Evolutionary conservation across 2,113 vertebrate species (phyloP).

Genomic region (Megalops atlanticus): DNA sequence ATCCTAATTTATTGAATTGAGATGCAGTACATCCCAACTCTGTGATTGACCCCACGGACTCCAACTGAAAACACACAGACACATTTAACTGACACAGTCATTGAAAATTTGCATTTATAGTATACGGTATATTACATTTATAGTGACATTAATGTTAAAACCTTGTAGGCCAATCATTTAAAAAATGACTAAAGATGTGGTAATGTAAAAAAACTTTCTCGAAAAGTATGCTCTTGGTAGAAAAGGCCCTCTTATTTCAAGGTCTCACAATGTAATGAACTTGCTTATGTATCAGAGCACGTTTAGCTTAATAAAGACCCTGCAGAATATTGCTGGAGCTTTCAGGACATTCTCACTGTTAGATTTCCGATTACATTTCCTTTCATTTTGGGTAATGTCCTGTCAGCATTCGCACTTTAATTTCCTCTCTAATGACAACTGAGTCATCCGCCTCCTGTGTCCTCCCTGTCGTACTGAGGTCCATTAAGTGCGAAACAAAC

Average conservation of each 20-base stretch:
- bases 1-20: no score
- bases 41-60: no score
- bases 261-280: constrained; percentile 26
- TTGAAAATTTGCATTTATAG: no score
- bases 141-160: no score
- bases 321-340: constrained; percentile 21
- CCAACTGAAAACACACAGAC: no score
- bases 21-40: no score
- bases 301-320: constrained; percentile 36
- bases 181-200: no score
- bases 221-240: neutral
- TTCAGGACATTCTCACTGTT: constrained; percentile 29
- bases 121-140: no score
- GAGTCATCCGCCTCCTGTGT: constrained; percentile 18
- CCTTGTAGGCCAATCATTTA: no score
- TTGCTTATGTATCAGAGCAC: constrained; percentile 30
- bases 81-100: no score
- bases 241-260: constrained; percentile 4
- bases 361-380: constrained; percentile 33
- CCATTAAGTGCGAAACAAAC: neutral
- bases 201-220: constrained; percentile 7
- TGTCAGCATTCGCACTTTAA: constrained; percentile 32
- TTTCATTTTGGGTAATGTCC: constrained; percentile 38
- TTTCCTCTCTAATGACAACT: constrained; percentile 36
- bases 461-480: neutral